Conservation (phyloP, 2,888 invertebrate species). For the Cheilosia vernalis region DNA sequence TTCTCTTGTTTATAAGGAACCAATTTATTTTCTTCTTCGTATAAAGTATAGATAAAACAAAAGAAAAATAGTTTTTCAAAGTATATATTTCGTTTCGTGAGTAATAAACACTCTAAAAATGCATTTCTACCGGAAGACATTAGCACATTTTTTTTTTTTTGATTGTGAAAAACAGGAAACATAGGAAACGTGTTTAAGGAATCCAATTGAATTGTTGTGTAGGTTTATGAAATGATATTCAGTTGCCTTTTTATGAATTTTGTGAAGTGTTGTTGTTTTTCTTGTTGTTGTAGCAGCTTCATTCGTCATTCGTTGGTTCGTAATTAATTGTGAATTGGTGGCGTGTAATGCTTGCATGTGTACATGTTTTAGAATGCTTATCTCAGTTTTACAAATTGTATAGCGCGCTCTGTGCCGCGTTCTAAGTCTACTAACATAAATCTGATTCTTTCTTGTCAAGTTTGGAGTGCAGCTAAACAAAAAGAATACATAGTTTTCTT, state of each 20-base stretch:
- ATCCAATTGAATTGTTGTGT: slow-evolving; percentile 24
- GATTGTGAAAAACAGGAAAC: slow-evolving; percentile 15
- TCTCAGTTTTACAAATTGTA: slow-evolving; percentile 18
- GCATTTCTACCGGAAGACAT: slow-evolving; percentile 61
- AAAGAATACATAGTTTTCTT: slow-evolving; percentile 6
- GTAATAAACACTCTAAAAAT: slow-evolving; percentile 57
- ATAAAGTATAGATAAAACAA: slow-evolving; percentile 15
- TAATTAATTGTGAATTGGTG: no score
- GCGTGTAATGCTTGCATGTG: slow-evolving; percentile 33
- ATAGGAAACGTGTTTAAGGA: slow-evolving; percentile 25
- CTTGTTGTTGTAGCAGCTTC: no score
- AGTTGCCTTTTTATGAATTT: slow-evolving; percentile 6
- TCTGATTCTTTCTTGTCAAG: slow-evolving; percentile 4
- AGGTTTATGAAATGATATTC: slow-evolving; percentile 2
- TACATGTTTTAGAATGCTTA: slow-evolving; percentile 47
- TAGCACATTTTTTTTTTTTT: slow-evolving; percentile 51
- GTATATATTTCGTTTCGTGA: slow-evolving; percentile 18
- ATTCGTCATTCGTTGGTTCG: no score
- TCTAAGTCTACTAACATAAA: slow-evolving; percentile 4
- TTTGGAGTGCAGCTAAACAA: slow-evolving; percentile 15
- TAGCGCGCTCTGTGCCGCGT: not conserved
- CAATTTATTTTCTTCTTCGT: slow-evolving; percentile 23
- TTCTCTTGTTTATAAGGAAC: slow-evolving; percentile 55
- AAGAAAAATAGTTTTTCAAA: slow-evolving; percentile 29
- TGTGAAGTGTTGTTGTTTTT: no score